A percentile compares a stretch with the other conserved stretches of the same genome.
Conservation (phyloP, 2,113 vertebrate genomes). For the Dipodomys merriami region DNA sequence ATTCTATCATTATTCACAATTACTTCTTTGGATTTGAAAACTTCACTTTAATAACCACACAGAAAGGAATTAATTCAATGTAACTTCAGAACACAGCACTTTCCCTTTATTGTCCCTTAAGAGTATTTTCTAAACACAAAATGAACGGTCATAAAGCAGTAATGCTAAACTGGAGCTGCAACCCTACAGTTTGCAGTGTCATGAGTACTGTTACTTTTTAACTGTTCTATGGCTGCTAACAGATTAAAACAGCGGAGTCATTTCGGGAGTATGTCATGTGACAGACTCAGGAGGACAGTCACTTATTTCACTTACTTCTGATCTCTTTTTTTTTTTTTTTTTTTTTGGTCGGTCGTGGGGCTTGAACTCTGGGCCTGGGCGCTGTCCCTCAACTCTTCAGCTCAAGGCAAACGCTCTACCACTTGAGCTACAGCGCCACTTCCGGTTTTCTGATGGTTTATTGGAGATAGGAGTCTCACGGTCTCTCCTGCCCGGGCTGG, state of each 20-base stretch:
- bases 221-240: fast-evolving
- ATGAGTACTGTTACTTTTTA: background rate
- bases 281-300: background rate
- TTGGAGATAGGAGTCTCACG: too few species aligned
- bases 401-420: too few species aligned
- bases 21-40: background rate
- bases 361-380: background rate
- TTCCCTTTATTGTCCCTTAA: background rate
- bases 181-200: fast-evolving
- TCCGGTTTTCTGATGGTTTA: too few species aligned
- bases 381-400: too few species aligned
- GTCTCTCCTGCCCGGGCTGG: too few species aligned
- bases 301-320: background rate
- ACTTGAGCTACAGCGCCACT: too few species aligned
- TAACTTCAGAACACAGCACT: slow-evolving; percentile 20
- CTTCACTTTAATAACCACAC: background rate
- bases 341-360: background rate
- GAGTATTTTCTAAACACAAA: background rate
- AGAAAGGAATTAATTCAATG: slow-evolving; percentile 23
- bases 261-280: too few species aligned
- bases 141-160: background rate
- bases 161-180: too few species aligned
- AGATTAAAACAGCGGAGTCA: background rate
- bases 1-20: background rate
- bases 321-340: background rate